Base-by-base conservation (phyloP, 2,797 vertebrate genomes). In the Megaceryle alcyon region DNA sequence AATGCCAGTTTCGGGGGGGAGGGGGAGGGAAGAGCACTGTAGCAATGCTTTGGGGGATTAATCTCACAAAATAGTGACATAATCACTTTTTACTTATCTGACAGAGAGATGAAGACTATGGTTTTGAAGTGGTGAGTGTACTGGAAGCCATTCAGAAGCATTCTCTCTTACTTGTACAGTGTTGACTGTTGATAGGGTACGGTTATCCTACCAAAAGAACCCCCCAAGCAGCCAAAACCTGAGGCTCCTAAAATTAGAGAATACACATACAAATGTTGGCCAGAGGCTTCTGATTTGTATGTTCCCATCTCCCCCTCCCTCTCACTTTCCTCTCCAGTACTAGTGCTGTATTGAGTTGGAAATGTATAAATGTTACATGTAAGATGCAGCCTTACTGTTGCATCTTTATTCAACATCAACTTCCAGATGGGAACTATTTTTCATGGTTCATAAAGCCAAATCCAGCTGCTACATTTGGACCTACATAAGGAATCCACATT, bases 341-440 rank as follows among this genome's bases (percentile, higher is more conserved):
- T 80, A 82, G 75, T 48, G 79, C 72, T 91, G 90, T 82, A 96
- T 95, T 96, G 85, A 96, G 93, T 92, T 95, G 94, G 90, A 96
- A 94, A 94, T 76, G 31, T 96, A 97, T 96, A 98, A 97, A 97
- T 93, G 97, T 97, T 97, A 98, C 96, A 96, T 95, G 95, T 97
- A 97, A 98, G 97, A 98, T 94, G 92, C 97, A 98, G 96, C 96
- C 97, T 97, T 98, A 97, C 97, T 98, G 97, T 97, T 98, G 98
- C 97, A 98, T 98, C 98, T 98, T 98, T 98, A 98, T 98, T 98
- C 98, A 98, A 98, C 98, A 97, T 97, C 98, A 97, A 48, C 97
- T 98, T 98, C 98, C 98, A 98, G 98, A 98, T 98, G 98, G 98
- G 97, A 98, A 98, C 98, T 98, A 97, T 98, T 98, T 98, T 98